These are phyloP conservation scores for Empidonax traillii DNA, from an alignment of 2,113 vertebrate species.

Conservation along the genomic window DNA sequence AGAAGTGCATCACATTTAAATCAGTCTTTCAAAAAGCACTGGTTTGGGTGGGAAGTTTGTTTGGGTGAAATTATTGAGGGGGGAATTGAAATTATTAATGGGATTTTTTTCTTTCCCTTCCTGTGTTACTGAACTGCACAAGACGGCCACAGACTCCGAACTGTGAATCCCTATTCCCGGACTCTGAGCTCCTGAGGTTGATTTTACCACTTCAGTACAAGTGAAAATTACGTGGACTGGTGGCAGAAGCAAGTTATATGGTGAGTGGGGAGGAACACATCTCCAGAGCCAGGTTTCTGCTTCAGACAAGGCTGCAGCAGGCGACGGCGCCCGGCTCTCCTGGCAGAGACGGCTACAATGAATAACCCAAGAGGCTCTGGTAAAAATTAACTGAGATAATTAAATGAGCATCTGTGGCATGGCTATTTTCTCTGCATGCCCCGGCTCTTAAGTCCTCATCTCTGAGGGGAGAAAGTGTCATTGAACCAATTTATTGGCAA, in stretches of 20 bases:
- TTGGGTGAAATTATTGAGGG: neutral
- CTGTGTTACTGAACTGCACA: neutral
- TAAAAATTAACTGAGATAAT: conserved; percentile 35
- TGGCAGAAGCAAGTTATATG: neutral
- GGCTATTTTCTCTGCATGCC: neutral
- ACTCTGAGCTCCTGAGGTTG: neutral
- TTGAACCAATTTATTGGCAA: neutral
- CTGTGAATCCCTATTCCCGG: fast-evolving
- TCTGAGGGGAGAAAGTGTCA: neutral
- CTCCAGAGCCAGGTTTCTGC: neutral
- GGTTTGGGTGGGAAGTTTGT: neutral
- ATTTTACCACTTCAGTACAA: neutral
- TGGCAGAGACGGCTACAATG: neutral
- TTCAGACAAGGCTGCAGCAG: neutral
- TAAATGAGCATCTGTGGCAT: neutral
- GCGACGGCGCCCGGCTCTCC: fast-evolving
- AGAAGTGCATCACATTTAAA: neutral
- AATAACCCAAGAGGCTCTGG: neutral
- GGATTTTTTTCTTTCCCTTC: neutral
- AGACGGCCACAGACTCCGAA: fast-evolving
- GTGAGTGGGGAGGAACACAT: neutral
- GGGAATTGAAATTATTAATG: neutral
- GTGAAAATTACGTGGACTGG: neutral
- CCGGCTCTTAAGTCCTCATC: neutral
- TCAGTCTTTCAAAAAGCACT: neutral